Conservation (phyloP, 2,113 vertebrate species). For the Takifugu flavidus region DNA sequence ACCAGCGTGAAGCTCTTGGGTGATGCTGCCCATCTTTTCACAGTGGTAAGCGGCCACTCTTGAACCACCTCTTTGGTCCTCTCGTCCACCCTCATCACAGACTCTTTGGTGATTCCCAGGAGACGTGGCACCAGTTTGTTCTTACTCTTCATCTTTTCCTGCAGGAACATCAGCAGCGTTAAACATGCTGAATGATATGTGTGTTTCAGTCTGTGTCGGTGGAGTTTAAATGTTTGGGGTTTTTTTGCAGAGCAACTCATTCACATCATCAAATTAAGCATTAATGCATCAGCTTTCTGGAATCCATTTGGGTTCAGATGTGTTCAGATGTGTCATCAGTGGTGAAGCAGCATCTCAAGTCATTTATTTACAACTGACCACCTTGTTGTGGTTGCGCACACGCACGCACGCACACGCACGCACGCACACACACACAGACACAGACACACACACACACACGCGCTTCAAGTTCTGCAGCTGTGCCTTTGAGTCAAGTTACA, state of each 20-base stretch:
- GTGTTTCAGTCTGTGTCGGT: too few species aligned
- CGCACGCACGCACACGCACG: too few species aligned
- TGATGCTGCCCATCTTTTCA: conserved; percentile 98
- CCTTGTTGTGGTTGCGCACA: too few species aligned
- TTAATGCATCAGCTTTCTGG: too few species aligned
- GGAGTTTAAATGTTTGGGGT: too few species aligned
- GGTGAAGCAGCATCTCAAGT: background rate
- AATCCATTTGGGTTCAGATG: background rate
- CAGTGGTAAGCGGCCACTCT: conserved; percentile 96
- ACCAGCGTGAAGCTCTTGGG: conserved; percentile 99
- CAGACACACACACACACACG: too few species aligned
- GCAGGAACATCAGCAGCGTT: background rate
- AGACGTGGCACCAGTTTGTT: conserved; percentile 95
- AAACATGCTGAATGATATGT: background rate
- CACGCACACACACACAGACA: too few species aligned
- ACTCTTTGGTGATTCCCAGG: conserved; percentile 96
- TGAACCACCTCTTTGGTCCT: conserved; percentile 97
- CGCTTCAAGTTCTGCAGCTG: too few species aligned
- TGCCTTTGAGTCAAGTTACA: too few species aligned
- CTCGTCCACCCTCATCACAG: conserved; percentile 97
- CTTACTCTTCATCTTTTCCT: conserved; percentile 99
- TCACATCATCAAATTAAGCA: too few species aligned
- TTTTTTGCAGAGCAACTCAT: too few species aligned
- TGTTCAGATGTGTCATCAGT: background rate
- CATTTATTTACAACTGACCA: background rate